Conservation (phyloP, 2,113 vertebrate species). For the Ginglymostoma cirratum region DNA sequence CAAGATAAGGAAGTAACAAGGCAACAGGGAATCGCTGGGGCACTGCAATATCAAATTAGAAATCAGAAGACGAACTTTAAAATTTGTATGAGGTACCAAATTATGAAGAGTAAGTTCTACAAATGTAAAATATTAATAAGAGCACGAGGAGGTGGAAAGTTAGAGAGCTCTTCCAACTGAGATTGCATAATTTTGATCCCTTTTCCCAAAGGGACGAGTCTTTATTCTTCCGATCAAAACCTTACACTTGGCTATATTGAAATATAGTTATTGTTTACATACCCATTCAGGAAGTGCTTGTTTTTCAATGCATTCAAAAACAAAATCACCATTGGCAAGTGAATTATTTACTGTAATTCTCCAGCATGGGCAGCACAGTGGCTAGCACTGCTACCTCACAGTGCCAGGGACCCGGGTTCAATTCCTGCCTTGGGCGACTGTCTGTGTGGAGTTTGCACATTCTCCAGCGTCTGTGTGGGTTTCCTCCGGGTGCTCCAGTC, state of each 20-base stretch:
- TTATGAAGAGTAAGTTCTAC: not conserved
- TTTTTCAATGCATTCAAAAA: too few relatives aligned
- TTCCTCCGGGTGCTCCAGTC: too few relatives aligned
- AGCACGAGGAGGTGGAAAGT: not conserved
- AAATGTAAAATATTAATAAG: not conserved
- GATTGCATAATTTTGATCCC: not conserved
- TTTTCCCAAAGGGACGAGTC: not conserved
- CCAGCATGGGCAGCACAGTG: too few relatives aligned
- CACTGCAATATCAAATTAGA: not conserved
- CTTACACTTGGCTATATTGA: not conserved
- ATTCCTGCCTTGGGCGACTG: too few relatives aligned
- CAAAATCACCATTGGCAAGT: too few relatives aligned
- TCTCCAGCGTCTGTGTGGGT: too few relatives aligned
- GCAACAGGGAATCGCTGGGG: not conserved
- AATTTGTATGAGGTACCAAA: not conserved
- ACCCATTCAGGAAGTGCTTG: not conserved
- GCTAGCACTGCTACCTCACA: too few relatives aligned
- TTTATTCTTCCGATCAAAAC: not conserved
- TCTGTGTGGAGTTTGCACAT: too few relatives aligned
- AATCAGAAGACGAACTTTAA: not conserved
- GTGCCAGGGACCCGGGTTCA: too few relatives aligned
- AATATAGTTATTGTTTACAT: not conserved
- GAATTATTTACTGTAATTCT: too few relatives aligned
- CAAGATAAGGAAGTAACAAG: not conserved
- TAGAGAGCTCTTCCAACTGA: not conserved